Evolutionary conservation across 2,797 vertebrate genomes (phyloP), one percentile per base, ranked within the genome.

Genomic region (Lophotriccus pileatus): DNA sequence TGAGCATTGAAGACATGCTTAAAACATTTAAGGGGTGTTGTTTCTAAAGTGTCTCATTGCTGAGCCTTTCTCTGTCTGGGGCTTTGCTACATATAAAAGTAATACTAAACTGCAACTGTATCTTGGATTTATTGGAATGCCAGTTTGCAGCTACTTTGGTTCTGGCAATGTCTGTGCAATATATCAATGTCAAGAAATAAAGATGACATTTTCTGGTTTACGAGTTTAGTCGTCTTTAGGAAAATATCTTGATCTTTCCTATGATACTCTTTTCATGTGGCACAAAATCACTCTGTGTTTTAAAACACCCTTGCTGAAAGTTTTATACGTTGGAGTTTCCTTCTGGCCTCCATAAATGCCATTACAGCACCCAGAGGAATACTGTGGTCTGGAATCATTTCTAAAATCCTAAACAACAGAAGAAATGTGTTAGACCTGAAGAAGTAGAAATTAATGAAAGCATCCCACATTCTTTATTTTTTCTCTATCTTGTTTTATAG

Each of bases 241-340:
- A 90, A 92, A 87, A 91, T 49, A 5, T 18, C 55, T 84, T 82
- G 44, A 53, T 90, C 76, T 88, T 66, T 88, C 63, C 14, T 73
- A 9, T 81, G 28, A 76, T 56, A 66, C 10, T 59, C 19, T 70
- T 87, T 84, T 79, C 30, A 84, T 86, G 86, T 52, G 17, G 9
- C 32, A 81, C 36, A 92, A 67, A 88, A 79, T 76, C 2, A 1
- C 11, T 64, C 37, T 60, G 36, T 63, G 27, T 75, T 87, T 92
- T 90, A 64, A 62, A 90, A 50, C 2, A 23, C n/a, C 73, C 91
- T 68, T 86, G 50, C 55, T 92, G 68, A 78, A 93, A 85, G 79
- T 89, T 94, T 95, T 93, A 94, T 94, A 94, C 64, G 6, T 93
- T 93, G 85, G 70, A 27, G 9, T 66, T 64, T 90, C 47, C 72